Evolutionary conservation across 2,113 vertebrate species (phyloP), one percentile per base, ranked within the genome.

Genomic region (Platycercus adscitus): DNA sequence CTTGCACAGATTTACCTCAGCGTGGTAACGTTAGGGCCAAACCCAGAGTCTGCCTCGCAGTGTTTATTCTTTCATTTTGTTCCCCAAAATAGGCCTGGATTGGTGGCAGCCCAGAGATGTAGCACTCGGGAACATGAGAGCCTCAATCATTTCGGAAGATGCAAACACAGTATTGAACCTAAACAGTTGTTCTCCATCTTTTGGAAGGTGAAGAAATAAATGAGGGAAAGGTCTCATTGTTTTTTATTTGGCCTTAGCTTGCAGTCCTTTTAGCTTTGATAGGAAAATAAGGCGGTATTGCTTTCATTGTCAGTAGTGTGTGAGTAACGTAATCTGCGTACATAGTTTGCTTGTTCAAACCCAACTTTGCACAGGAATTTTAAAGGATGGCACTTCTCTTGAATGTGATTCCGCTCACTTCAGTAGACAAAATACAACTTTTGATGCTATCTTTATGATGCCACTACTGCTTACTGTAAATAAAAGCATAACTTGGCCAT

Each of bases 151-250:
- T 82, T 73, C 20, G 64, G 33, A 81, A 37, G 50, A n/a, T 70
- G 43, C 26, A 81, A 89, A n/a, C 14, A 14, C 0, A 19, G 18
- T 12, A 5, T 53, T 87, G 61, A 81, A 49, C 18, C 18, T 72
- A 78, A 71, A 33, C 17, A 8, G 29, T 72, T 64, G 9, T 43
- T 82, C 71, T 61, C 26, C 1, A 0, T 49, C 41, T 63, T 63
- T 56, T 65, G 25, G 28, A 79, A 88, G 43, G 55, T 75, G 58
- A 58, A 72, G 44, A 64, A 75, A n/a, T 71, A 84, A 44, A 61
- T 28, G 11, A 26, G 24, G 11, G 2, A 3, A 60, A 79, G 37
- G 15, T 31, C 18, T 47, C 2, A 0, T 18, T 19, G 8, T 23
- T 41, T 68, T 71, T 37, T 7, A 37, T 41, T 61, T 37, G 25